A percentile compares a stretch with the other conserved stretches of the same genome.
These are phyloP conservation scores for Parus major DNA, from an alignment of 2,113 vertebrate species.

Conservation along the genomic window DNA sequence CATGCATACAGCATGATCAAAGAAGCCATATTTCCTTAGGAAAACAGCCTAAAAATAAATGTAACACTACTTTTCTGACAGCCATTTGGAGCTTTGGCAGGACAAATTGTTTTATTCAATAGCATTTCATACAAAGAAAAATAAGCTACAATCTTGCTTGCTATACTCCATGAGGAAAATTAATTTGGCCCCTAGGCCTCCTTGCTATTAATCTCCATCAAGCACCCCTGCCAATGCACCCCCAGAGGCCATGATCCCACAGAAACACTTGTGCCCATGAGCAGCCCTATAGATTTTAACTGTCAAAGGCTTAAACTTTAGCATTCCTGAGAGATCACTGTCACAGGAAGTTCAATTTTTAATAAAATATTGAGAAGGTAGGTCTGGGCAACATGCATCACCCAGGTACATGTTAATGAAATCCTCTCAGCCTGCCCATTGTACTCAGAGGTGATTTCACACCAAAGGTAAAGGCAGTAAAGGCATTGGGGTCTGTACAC, in stretches of 20 bases:
- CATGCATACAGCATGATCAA: background rate
- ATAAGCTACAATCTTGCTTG: background rate
- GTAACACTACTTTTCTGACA: constrained; percentile 20
- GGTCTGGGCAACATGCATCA: background rate
- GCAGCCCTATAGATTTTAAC: background rate
- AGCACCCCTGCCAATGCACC: background rate
- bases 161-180: constrained; percentile 7
- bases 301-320: background rate
- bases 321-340: background rate
- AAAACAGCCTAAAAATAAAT: constrained; percentile 37
- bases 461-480: background rate
- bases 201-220: constrained; percentile 44
- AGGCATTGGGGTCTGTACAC: background rate
- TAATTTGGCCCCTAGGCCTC: constrained; percentile 14
- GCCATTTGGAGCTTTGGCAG: constrained; percentile 13
- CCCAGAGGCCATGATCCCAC: background rate
- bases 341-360: background rate
- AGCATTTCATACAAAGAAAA: background rate
- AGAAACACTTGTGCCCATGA: background rate
- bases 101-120: constrained; percentile 31
- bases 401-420: background rate
- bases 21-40: constrained; percentile 36
- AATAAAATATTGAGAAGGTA: background rate
- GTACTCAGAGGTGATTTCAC: background rate
- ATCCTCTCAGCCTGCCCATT: background rate